A percentile compares a stretch with the other conserved stretches of the same genome.
phyloP scores from a whole-genome alignment of 2,888 invertebrate genomes.

The Octonoba sinensis region DNA sequence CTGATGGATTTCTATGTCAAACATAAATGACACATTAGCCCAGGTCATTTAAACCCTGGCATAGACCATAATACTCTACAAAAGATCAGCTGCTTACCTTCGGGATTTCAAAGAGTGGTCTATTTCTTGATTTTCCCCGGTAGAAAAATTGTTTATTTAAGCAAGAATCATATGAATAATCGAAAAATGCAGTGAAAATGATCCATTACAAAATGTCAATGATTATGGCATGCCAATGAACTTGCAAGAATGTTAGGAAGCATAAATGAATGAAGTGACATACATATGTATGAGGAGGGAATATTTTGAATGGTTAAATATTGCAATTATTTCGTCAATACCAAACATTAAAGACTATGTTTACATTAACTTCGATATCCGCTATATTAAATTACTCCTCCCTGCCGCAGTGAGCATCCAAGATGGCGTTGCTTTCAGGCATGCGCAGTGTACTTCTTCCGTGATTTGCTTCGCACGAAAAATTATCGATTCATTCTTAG shows the following conservation, averaged over 20 bases:
- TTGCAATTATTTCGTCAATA: slow-evolving; percentile 39
- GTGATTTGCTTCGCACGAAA: slow-evolving; percentile 59
- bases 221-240: slow-evolving; percentile 63
- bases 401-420: slow-evolving; percentile 64
- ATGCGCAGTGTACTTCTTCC: slow-evolving; percentile 62
- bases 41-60: slow-evolving; percentile 37
- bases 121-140: slow-evolving; percentile 22
- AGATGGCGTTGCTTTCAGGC: slow-evolving; percentile 64
- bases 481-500: slow-evolving; percentile 54
- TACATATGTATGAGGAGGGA: slow-evolving; percentile 16
- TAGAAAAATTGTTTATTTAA: slow-evolving; percentile 29
- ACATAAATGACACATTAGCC: slow-evolving; percentile 37
- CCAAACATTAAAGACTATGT: slow-evolving; percentile 56
- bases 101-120: slow-evolving; percentile 23
- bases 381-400: slow-evolving; percentile 63
- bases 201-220: slow-evolving; percentile 62
- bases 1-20: too few species aligned
- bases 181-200: slow-evolving; percentile 26
- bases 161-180: slow-evolving; percentile 15
- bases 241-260: slow-evolving; percentile 34
- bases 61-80: not conserved
- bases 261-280: slow-evolving; percentile 20
- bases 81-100: slow-evolving; percentile 33
- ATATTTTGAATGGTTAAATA: slow-evolving; percentile 28
- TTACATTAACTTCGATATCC: slow-evolving; percentile 51